These are phyloP conservation scores for Festucalex cinctus DNA, from an alignment of 2,113 vertebrate species.

Conservation along the genomic window DNA sequence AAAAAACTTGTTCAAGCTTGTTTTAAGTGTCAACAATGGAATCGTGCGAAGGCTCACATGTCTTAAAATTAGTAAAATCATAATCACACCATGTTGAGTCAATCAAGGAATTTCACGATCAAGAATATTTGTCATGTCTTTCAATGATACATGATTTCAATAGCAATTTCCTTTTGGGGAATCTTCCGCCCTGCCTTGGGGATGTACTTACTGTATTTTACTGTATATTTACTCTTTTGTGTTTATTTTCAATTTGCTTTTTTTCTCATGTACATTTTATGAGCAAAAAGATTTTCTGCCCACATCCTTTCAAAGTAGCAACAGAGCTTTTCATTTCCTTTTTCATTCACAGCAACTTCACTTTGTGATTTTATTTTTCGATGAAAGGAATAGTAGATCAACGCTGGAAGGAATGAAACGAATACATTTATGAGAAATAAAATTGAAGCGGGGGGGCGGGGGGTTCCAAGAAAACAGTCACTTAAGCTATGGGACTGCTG, in stretches of 20 bases:
- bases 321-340: slow-evolving; percentile 30
- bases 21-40: background rate
- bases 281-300: slow-evolving; percentile 2
- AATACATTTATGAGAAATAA: background rate
- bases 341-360: slow-evolving; percentile 17
- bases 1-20: background rate
- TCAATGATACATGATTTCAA: background rate
- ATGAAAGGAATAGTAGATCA: background rate
- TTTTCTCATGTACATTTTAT: background rate
- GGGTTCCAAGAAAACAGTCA: background rate
- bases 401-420: background rate
- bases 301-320: slow-evolving; percentile 11
- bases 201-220: background rate
- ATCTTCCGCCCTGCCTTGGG: slow-evolving; percentile 9
- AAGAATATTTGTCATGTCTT: background rate
- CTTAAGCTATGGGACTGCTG: background rate
- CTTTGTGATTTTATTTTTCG: background rate
- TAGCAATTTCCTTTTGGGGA: slow-evolving; percentile 31
- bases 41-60: background rate
- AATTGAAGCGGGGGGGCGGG: background rate
- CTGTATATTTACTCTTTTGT: background rate
- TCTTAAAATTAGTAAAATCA: background rate
- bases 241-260: slow-evolving; percentile 8
- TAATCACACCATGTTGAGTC: background rate
- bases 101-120: background rate